Evolutionary conservation across 2,888 invertebrate genomes (phyloP).

Genomic region (Pegoplata infirma): DNA sequence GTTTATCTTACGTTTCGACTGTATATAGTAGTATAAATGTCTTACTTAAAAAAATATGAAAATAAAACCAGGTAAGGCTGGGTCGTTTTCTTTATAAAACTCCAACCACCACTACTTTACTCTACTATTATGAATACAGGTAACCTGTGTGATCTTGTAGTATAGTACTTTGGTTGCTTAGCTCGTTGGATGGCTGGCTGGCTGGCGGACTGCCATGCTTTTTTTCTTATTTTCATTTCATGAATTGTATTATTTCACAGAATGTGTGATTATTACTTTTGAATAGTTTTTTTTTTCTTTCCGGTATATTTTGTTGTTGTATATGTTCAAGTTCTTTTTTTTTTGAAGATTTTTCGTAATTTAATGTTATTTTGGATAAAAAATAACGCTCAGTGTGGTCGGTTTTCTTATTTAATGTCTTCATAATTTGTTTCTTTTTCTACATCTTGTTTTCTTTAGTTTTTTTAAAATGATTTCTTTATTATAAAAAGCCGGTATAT

Average conservation of each 20-base stretch:
- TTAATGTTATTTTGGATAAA: conserved; percentile 40
- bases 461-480: conserved; percentile 42
- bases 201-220: conserved; percentile 13
- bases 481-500: conserved; percentile 29
- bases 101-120: conserved; percentile 18
- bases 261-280: conserved; percentile 56
- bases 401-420: conserved; percentile 43
- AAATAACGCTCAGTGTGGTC: conserved; percentile 49
- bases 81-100: neutral
- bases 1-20: neutral
- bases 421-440: conserved; percentile 25
- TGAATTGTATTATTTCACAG: conserved; percentile 48
- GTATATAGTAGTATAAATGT: conserved; percentile 48
- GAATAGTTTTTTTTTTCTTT: conserved; percentile 51
- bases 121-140: conserved; percentile 49
- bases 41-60: conserved; percentile 35
- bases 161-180: conserved; percentile 21
- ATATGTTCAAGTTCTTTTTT: conserved; percentile 40
- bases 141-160: conserved; percentile 23
- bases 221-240: no score
- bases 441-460: neutral
- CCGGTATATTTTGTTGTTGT: conserved; percentile 47
- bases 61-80: conserved; percentile 33
- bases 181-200: neutral
- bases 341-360: conserved; percentile 42